These are phyloP conservation scores for Luffia ferchaultella DNA, from an alignment of 2,888 invertebrate species.

Conservation along the genomic window DNA sequence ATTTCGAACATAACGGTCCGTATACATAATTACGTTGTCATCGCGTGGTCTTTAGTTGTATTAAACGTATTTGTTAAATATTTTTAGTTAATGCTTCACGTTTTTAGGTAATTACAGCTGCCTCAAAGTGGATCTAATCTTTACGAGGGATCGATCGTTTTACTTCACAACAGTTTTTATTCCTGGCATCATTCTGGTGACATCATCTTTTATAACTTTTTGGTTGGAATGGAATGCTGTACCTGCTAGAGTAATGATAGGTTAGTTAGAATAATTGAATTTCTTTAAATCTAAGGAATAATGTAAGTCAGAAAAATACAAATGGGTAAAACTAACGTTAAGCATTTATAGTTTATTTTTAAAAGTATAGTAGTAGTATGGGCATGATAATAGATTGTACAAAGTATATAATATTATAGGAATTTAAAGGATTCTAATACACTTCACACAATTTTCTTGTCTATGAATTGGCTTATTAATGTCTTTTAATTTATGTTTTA, in stretches of 20 bases:
- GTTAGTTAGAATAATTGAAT: slow-evolving; percentile 59
- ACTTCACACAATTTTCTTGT: too few relatives aligned
- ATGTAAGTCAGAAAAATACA: background rate
- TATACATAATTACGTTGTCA: background rate
- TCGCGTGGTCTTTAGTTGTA: background rate
- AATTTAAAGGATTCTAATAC: too few relatives aligned
- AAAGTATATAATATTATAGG: too few relatives aligned
- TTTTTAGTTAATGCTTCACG: slow-evolving; percentile 52
- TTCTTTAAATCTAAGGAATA: background rate
- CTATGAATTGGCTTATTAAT: too few relatives aligned
- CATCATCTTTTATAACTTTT: slow-evolving; percentile 96
- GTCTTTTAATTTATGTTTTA: too few relatives aligned
- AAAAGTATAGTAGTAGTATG: too few relatives aligned
- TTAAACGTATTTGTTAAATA: slow-evolving; percentile 18
- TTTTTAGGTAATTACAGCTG: slow-evolving; percentile 95
- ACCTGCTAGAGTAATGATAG: slow-evolving; percentile 96
- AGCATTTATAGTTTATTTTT: too few relatives aligned
- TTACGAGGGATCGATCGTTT: slow-evolving; percentile 95
- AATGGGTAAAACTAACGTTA: too few relatives aligned
- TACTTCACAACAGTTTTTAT: slow-evolving; percentile 97
- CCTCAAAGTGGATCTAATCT: slow-evolving; percentile 91
- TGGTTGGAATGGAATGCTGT: slow-evolving; percentile 98
- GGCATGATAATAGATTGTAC: too few relatives aligned
- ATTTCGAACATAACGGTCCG: background rate
- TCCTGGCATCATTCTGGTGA: slow-evolving; percentile 95